Evolutionary conservation across 1,140 invertebrate species (phyloP).

Genomic region (Steinernema feltiae): DNA sequence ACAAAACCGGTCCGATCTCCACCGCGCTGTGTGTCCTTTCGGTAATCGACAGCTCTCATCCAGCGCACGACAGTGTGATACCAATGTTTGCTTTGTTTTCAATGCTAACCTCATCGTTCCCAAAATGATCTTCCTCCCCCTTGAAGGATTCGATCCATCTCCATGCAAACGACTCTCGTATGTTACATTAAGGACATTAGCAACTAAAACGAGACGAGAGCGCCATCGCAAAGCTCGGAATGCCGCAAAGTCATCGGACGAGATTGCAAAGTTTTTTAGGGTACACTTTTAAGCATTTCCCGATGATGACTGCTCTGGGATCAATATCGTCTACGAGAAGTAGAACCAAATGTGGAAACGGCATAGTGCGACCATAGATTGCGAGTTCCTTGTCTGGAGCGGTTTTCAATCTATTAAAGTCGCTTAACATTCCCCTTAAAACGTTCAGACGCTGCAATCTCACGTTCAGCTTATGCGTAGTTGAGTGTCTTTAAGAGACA

Average conservation of each 20-base stretch:
- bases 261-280: not conserved
- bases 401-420: not conserved
- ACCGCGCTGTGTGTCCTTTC: not conserved
- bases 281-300: not conserved
- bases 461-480: not conserved
- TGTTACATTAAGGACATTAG: not conserved
- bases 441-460: not conserved
- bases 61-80: not conserved
- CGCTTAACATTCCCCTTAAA: not conserved
- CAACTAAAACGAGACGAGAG: not conserved
- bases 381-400: not conserved
- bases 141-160: too few relatives aligned
- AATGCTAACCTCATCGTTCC: too few relatives aligned
- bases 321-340: not conserved
- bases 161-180: too few relatives aligned
- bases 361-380: not conserved
- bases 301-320: constrained; percentile 10
- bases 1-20: not conserved
- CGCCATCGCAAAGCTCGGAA: not conserved
- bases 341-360: not conserved
- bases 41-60: not conserved
- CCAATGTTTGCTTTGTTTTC: not conserved
- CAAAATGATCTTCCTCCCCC: too few relatives aligned
- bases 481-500: not conserved
- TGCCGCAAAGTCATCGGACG: not conserved